A percentile compares a stretch with the other conserved stretches of the same genome.
These are phyloP conservation scores for Syngnathus scovelli DNA, from an alignment of 2,113 vertebrate genomes.

Conservation along the genomic window DNA sequence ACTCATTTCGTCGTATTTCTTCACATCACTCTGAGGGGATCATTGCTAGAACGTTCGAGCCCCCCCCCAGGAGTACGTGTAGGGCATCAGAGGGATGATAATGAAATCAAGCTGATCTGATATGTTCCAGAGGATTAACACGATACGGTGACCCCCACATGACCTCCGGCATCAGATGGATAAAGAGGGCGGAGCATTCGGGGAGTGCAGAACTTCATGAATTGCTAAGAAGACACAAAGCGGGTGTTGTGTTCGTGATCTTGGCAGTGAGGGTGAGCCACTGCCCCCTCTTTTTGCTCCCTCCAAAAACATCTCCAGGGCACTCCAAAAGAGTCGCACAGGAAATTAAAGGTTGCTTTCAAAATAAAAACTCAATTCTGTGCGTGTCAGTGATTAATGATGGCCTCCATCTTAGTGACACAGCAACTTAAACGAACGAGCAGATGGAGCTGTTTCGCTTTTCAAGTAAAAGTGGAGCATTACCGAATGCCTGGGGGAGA, in stretches of 20 bases:
- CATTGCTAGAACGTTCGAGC: slow-evolving; percentile 50
- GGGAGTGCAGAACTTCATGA: slow-evolving; percentile 48
- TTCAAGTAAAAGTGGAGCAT: slow-evolving; percentile 47
- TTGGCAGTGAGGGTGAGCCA: slow-evolving; percentile 12
- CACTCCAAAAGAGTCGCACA: slow-evolving; percentile 2
- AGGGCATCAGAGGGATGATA: slow-evolving; percentile 47
- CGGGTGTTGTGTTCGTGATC: slow-evolving; percentile 65
- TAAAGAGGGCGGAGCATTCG: slow-evolving; percentile 19
- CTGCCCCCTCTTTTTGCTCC: slow-evolving; percentile 2
- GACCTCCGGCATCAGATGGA: slow-evolving; percentile 37
- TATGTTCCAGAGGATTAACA: slow-evolving; percentile 54
- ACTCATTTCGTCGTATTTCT: slow-evolving; percentile 35
- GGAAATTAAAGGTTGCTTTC: slow-evolving; percentile 2
- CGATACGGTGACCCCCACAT: slow-evolving; percentile 47
- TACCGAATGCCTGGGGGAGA: slow-evolving; percentile 44
- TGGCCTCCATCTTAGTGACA: slow-evolving; percentile 36
- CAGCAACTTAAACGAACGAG: slow-evolving; percentile 46
- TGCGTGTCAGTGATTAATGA: slow-evolving; percentile 41
- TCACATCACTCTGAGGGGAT: slow-evolving; percentile 41
- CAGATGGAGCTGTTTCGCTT: slow-evolving; percentile 51
- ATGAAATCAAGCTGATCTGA: slow-evolving; percentile 61
- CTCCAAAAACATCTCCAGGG: neutral
- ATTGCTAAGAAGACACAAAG: slow-evolving; percentile 61
- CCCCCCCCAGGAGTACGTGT: slow-evolving; percentile 21
- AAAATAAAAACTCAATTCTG: slow-evolving; percentile 6